phyloP scores from a whole-genome alignment of 2,888 invertebrate genomes.

The Orthosia gothica region DNA sequence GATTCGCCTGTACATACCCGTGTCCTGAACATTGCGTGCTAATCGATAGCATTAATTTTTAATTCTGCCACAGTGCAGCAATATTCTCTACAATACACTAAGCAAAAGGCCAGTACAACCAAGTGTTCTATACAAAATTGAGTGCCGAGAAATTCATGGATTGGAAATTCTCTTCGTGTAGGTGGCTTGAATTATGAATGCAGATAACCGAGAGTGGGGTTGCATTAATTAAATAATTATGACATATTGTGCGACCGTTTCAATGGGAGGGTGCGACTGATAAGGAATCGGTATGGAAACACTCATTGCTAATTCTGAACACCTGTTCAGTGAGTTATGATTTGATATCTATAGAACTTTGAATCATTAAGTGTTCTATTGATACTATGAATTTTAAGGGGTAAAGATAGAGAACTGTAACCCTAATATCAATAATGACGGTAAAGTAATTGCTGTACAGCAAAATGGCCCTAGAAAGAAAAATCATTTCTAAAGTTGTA shows the following conservation, averaged over 20 bases:
- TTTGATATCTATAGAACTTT: slow-evolving; percentile 62
- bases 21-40: slow-evolving; percentile 58
- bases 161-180: slow-evolving; percentile 71
- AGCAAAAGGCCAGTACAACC: slow-evolving; percentile 39
- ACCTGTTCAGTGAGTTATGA: slow-evolving; percentile 72
- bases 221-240: slow-evolving; percentile 91
- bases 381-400: slow-evolving; percentile 42
- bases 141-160: slow-evolving; percentile 52
- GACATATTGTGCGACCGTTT: slow-evolving; percentile 89
- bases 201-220: slow-evolving; percentile 81
- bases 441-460: background rate
- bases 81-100: background rate
- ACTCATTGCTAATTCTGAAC: slow-evolving; percentile 80
- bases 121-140: slow-evolving; percentile 20
- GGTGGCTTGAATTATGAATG: slow-evolving; percentile 83
- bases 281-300: slow-evolving; percentile 79
- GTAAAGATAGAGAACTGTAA: slow-evolving; percentile 5
- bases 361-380: slow-evolving; percentile 57
- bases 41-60: slow-evolving; percentile 74
- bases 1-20: slow-evolving; percentile 66
- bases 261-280: slow-evolving; percentile 86
- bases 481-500: background rate
- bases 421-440: slow-evolving; percentile 1
- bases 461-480: background rate
- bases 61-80: slow-evolving; percentile 68